A percentile compares a stretch with the other conserved stretches of the same genome.
Conservation (phyloP, 2,113 vertebrate species). For the Meles meles region DNA sequence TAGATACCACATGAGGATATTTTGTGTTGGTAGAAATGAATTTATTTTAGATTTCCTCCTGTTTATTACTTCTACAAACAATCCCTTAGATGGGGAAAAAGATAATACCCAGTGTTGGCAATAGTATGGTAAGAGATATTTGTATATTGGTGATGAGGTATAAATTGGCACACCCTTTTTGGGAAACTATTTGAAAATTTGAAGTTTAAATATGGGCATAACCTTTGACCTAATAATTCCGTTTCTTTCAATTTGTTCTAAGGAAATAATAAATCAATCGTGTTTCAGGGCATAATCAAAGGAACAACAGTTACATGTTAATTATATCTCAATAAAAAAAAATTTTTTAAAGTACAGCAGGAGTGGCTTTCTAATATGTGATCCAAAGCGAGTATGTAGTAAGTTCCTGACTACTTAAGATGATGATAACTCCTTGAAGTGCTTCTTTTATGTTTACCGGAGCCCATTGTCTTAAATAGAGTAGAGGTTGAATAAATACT, state of each 20-base stretch:
- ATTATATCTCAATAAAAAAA: background rate
- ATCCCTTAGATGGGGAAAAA: background rate
- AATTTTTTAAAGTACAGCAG: background rate
- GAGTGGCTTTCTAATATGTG: background rate
- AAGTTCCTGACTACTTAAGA: background rate
- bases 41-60: conserved; percentile 4
- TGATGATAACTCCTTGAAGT: background rate
- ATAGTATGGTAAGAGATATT: background rate
- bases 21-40: background rate
- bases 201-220: background rate
- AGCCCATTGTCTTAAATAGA: background rate
- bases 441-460: background rate
- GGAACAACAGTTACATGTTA: background rate
- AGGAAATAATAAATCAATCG: background rate
- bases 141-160: background rate
- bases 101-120: background rate
- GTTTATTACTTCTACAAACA: conserved; percentile 8
- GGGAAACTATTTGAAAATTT: background rate
- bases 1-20: background rate
- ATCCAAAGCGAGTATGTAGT: background rate
- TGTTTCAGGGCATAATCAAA: background rate
- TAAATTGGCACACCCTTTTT: background rate
- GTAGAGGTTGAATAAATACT: background rate
- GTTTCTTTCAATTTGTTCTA: background rate
- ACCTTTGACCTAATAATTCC: conserved; percentile 9